These are phyloP conservation scores for Agriopis marginaria DNA, from an alignment of 2,888 invertebrate genomes.

Conservation along the genomic window DNA sequence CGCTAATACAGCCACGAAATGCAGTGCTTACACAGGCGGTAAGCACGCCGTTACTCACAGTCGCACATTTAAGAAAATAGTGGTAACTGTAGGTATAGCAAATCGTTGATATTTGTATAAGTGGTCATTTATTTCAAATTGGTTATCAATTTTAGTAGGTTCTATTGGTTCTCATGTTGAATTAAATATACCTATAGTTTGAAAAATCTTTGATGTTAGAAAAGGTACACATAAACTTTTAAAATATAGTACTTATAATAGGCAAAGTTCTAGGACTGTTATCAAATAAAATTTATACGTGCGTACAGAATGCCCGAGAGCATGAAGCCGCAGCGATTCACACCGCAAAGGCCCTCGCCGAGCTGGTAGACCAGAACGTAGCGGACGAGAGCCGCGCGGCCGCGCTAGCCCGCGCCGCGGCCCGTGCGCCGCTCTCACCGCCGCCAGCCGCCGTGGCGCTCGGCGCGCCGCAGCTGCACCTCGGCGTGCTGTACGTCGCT, in stretches of 20 bases:
- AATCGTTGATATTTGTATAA: no score
- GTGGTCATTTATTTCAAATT: no score
- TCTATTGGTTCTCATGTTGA: no score
- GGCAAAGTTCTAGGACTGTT: neutral
- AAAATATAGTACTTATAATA: neutral
- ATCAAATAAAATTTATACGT: neutral
- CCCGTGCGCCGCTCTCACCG: slow-evolving; percentile 71
- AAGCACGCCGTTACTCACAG: no score
- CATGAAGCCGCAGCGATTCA: slow-evolving; percentile 78
- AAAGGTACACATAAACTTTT: no score
- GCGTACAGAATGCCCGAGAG: slow-evolving; percentile 71
- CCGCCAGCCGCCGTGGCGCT: slow-evolving; percentile 80
- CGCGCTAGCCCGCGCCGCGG: slow-evolving; percentile 76
- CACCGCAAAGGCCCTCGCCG: slow-evolving; percentile 79
- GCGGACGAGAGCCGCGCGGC: slow-evolving; percentile 76
- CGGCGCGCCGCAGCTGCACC: slow-evolving; percentile 82
- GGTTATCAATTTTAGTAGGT: no score
- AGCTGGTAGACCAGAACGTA: slow-evolving; percentile 75
- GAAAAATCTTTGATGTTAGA: no score
- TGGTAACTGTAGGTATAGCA: no score
- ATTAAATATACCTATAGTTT: no score
- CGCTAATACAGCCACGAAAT: no score
- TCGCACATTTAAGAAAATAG: no score
- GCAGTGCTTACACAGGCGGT: no score
- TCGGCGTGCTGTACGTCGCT: slow-evolving; percentile 79